Conservation (phyloP, 2,113 vertebrate genomes). For the Hippocampus abdominalis region DNA sequence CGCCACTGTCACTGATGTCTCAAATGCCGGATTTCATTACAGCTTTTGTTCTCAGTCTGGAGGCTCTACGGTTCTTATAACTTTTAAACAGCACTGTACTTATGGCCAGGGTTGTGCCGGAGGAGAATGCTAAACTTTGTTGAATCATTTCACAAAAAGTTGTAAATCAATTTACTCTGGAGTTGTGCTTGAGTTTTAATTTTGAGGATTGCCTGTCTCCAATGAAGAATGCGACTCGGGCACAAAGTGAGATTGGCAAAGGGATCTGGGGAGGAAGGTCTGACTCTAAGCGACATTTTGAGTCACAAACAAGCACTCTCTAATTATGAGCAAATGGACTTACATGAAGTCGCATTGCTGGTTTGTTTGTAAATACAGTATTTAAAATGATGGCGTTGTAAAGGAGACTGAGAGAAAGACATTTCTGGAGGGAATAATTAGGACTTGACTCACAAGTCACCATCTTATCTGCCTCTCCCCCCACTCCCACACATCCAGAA, state of each 20-base stretch:
- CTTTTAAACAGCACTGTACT: slow-evolving; percentile 34
- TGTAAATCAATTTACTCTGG: slow-evolving; percentile 5
- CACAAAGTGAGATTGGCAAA: slow-evolving; percentile 20
- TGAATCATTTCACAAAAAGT: slow-evolving; percentile 24
- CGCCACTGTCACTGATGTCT: slow-evolving; percentile 53
- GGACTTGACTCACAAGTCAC: slow-evolving; percentile 36
- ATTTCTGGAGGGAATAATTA: slow-evolving; percentile 49
- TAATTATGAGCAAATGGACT: slow-evolving; percentile 60
- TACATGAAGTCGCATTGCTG: slow-evolving; percentile 37
- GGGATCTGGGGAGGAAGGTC: slow-evolving; percentile 16
- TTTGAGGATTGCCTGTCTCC: not conserved
- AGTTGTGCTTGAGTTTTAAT: slow-evolving; percentile 16
- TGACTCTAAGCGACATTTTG: slow-evolving; percentile 29
- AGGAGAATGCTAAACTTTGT: slow-evolving; percentile 25
- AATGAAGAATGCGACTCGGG: slow-evolving; percentile 9
- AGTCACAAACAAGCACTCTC: slow-evolving; percentile 40
- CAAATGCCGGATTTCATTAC: slow-evolving; percentile 49
- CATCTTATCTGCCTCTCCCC: not conserved
- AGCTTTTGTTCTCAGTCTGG: slow-evolving; percentile 9
- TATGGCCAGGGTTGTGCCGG: slow-evolving; percentile 13
- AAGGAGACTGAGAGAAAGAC: slow-evolving; percentile 36
- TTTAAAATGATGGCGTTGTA: slow-evolving; percentile 46
- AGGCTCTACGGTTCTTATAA: slow-evolving; percentile 39
- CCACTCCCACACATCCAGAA: slow-evolving; percentile 5
- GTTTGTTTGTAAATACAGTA: slow-evolving; percentile 69